Conservation (phyloP, 2,888 invertebrate genomes). For the Nomada goodeniana region DNA sequence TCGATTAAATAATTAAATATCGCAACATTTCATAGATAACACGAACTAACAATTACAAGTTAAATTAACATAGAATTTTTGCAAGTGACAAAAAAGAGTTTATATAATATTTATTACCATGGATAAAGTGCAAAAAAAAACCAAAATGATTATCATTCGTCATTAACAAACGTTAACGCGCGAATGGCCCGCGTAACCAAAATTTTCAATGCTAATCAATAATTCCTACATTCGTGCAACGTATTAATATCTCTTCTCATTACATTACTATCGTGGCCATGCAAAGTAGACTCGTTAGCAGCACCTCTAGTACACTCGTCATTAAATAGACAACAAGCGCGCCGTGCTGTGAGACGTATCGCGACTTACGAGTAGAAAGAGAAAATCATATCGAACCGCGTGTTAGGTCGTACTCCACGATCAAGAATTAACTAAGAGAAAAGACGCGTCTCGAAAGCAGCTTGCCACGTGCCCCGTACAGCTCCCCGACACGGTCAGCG, state of each 20-base stretch:
- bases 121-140: too few species aligned
- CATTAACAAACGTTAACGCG: constrained; percentile 13
- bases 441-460: constrained; percentile 30
- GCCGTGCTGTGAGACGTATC: constrained; percentile 30
- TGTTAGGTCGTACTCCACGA: constrained; percentile 23
- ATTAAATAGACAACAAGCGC: constrained; percentile 54
- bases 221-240: neutral
- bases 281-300: constrained; percentile 36
- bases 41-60: neutral
- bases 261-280: constrained; percentile 3
- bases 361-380: constrained; percentile 43
- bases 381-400: constrained; percentile 42
- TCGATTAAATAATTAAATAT: neutral
- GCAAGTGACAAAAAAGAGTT: neutral
- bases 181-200: neutral
- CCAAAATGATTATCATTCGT: neutral
- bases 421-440: constrained; percentile 55
- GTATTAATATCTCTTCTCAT: constrained; percentile 6
- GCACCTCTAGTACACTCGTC: constrained; percentile 53
- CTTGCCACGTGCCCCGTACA: neutral
- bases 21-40: neutral
- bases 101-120: neutral
- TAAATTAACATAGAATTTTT: neutral
- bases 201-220: constrained; percentile 17
- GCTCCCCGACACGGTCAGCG: constrained; percentile 8